Evolutionary conservation across 2,113 vertebrate genomes (phyloP).

Genomic region (Irena cyanogastra): DNA sequence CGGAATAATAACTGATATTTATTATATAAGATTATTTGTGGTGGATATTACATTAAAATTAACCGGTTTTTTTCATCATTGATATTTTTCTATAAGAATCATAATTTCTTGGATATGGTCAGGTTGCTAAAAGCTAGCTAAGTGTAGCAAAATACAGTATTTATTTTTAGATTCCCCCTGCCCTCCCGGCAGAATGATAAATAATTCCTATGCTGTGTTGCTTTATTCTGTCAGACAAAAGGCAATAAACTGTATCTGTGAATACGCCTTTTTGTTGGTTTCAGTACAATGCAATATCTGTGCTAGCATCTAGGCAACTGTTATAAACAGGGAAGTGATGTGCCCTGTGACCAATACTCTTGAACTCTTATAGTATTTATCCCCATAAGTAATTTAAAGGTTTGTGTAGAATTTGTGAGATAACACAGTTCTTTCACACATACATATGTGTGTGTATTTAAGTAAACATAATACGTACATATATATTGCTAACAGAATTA

Average conservation of each 20-base stretch:
- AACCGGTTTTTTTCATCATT: not conserved
- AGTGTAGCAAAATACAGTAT: constrained; percentile 1
- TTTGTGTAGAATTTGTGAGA: constrained; percentile 6
- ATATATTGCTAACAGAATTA: not conserved
- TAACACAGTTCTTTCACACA: not conserved
- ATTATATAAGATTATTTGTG: not conserved
- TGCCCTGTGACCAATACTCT: not conserved
- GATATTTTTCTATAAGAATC: not conserved
- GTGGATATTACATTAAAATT: constrained; percentile 1
- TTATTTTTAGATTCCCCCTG: constrained; percentile 3
- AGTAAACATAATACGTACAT: not conserved
- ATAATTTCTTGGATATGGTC: constrained; percentile 6
- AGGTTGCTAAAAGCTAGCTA: constrained; percentile 28
- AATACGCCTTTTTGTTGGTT: constrained; percentile 41
- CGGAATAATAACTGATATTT: not conserved
- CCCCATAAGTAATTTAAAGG: not conserved
- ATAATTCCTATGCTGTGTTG: not conserved
- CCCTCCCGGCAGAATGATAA: not conserved
- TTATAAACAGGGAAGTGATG: not conserved
- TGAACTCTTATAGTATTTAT: constrained; percentile 23
- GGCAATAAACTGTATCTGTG: constrained; percentile 23
- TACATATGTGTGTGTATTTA: not conserved
- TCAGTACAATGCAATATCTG: constrained; percentile 30
- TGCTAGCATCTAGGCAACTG: constrained; percentile 25
- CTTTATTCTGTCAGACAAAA: constrained; percentile 10